Evolutionary conservation across 2,797 vertebrate genomes (phyloP), one percentile per base, ranked within the genome.

Genomic region (Centroberyx gerrardi): DNA sequence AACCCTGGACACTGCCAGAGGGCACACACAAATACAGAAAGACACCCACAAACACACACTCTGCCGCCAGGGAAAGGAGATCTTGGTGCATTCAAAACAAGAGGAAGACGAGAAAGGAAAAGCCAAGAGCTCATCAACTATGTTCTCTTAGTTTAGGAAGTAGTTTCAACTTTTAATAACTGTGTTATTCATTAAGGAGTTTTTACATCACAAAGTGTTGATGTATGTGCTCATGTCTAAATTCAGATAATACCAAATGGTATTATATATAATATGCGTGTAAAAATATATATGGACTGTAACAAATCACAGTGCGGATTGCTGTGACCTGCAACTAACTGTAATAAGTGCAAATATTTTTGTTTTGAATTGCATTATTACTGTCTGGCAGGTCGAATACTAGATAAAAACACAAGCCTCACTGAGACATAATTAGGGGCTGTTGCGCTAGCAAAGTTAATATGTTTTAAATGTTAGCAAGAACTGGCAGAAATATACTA

Each of bases 401-500:
- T 64, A 78, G 86, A 93, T 83, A 90, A 89, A 51, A 78, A 68
- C 83, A 92, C 86, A 88, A 82, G 78, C 74, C 86, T 85, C 76
- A 78, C 73, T 82, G 86, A 90, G 84, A 88, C 85, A 79, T 92
- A 92, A 95, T 94, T 92, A 90, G 81, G 72, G 66, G 72, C 88
- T 88, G 86, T 92, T 90, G 87, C 90, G 89, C 83, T 72, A 78
- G 88, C 83, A 92, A 93, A 94, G 87, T 92, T 94, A 92, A 94
- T 93, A 90, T 93, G 89, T 84, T 93, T 93, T 92, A 88, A 91
- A 94, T 87, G 88, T 85, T 91, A 88, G 82, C 72, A 70, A 89
- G 91, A 94, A 91, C 91, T 92, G 92, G 90, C 92, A 94, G 91
- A 90, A 92, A 92, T 88, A 81, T 82, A 76, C 79, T 85, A 92